Percentiles rank a stretch among this genome's conserved stretches.
phyloP scores from a whole-genome alignment of 2,888 invertebrate genomes.

The Clitarchus hookeri region DNA sequence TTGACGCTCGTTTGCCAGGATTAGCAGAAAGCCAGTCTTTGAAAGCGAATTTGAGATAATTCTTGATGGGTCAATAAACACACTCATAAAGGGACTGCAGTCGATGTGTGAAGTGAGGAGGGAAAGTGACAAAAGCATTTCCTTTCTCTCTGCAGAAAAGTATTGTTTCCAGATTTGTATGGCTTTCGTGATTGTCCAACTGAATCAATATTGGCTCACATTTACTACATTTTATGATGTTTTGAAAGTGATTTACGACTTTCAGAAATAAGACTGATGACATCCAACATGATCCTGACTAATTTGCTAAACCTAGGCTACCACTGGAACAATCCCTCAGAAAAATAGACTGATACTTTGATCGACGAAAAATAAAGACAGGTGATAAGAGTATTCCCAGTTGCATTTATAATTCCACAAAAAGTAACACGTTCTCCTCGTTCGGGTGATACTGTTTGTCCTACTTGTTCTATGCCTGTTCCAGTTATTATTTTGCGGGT shows the following conservation, averaged over 20 bases:
- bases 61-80: slow-evolving; percentile 16
- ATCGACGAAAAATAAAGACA: background rate
- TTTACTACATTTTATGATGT: slow-evolving; percentile 39
- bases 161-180: slow-evolving; percentile 47
- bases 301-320: slow-evolving; percentile 45
- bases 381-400: background rate
- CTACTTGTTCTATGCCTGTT: slow-evolving; percentile 47
- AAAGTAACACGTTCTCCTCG: slow-evolving; percentile 48
- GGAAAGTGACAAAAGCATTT: slow-evolving; percentile 48
- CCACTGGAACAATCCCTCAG: slow-evolving; percentile 44
- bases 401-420: slow-evolving; percentile 2
- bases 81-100: slow-evolving; percentile 25
- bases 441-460: slow-evolving; percentile 50
- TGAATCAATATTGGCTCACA: slow-evolving; percentile 45
- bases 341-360: background rate
- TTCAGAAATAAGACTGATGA: slow-evolving; percentile 46
- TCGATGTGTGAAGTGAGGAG: slow-evolving; percentile 44
- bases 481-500: slow-evolving; percentile 44
- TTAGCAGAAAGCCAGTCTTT: background rate
- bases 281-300: slow-evolving; percentile 46
- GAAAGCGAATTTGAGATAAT: background rate
- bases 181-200: slow-evolving; percentile 49
- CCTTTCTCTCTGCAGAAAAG: slow-evolving; percentile 50
- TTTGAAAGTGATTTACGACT: slow-evolving; percentile 47
- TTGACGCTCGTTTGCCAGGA: background rate